Conservation (phyloP, 2,888 invertebrate species). For the Globia sparganii region DNA sequence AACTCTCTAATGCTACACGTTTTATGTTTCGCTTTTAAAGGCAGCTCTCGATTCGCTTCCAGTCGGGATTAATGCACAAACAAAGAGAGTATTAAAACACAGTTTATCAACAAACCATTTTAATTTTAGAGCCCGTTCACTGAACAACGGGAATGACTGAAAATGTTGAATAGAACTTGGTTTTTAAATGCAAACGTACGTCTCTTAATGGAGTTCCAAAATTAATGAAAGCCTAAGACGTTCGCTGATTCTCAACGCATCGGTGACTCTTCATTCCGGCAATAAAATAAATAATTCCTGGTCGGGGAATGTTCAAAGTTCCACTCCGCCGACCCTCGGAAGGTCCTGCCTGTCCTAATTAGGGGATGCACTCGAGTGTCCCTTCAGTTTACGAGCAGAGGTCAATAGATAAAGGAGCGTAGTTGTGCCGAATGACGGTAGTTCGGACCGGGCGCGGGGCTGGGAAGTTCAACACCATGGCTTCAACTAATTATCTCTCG, state of each 20-base stretch:
- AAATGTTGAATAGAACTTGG: slow-evolving; percentile 18
- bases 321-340: slow-evolving; percentile 51
- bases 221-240: slow-evolving; percentile 59
- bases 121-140: slow-evolving; percentile 31
- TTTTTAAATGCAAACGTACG: slow-evolving; percentile 35
- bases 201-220: slow-evolving; percentile 46
- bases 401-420: slow-evolving; percentile 62
- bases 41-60: slow-evolving; percentile 39
- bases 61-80: slow-evolving; percentile 44
- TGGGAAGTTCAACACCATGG: slow-evolving; percentile 38
- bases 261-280: slow-evolving; percentile 59
- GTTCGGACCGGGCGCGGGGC: slow-evolving; percentile 59
- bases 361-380: slow-evolving; percentile 67
- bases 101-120: slow-evolving; percentile 49
- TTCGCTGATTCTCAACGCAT: slow-evolving; percentile 58
- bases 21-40: slow-evolving; percentile 51
- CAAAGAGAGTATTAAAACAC: slow-evolving; percentile 54
- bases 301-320: slow-evolving; percentile 67
- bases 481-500: slow-evolving; percentile 44
- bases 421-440: slow-evolving; percentile 61
- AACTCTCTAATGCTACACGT: slow-evolving; percentile 55
- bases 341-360: slow-evolving; percentile 62
- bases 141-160: slow-evolving; percentile 2
- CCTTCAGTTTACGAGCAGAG: slow-evolving; percentile 67
- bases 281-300: slow-evolving; percentile 69